Evolutionary conservation across 2,113 vertebrate species (phyloP).

Genomic region (Syrmaticus mikado): DNA sequence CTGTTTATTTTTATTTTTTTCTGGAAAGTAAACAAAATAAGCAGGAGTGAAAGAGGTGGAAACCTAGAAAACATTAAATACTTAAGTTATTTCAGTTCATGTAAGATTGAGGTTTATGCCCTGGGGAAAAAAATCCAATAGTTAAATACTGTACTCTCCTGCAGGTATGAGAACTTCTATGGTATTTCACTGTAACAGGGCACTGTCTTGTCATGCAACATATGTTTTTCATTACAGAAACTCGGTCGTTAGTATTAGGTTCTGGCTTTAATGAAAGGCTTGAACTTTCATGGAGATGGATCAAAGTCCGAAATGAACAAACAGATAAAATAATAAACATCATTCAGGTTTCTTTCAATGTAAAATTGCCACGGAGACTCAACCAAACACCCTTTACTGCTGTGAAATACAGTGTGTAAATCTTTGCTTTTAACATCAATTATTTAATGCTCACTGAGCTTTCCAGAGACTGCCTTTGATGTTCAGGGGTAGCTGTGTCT

Average conservation of each 20-base stretch:
- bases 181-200: neutral
- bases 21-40: neutral
- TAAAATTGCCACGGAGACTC: neutral
- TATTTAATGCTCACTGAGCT: neutral
- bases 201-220: neutral
- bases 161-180: neutral
- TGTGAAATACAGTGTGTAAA: neutral
- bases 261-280: constrained; percentile 10
- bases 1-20: neutral
- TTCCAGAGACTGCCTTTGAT: constrained; percentile 32
- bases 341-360: neutral
- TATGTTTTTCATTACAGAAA: neutral
- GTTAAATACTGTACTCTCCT: neutral
- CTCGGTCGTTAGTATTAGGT: neutral
- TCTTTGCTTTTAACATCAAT: neutral
- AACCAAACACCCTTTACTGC: neutral
- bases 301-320: neutral
- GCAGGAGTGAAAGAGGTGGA: neutral
- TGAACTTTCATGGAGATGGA: neutral
- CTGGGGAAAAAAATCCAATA: neutral
- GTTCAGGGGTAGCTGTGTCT: neutral
- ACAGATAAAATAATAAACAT: neutral
- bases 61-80: neutral
- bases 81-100: neutral
- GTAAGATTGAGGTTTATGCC: neutral